These are phyloP conservation scores for Corythaixoides concolor DNA, from an alignment of 2,113 vertebrate species.

Conservation along the genomic window DNA sequence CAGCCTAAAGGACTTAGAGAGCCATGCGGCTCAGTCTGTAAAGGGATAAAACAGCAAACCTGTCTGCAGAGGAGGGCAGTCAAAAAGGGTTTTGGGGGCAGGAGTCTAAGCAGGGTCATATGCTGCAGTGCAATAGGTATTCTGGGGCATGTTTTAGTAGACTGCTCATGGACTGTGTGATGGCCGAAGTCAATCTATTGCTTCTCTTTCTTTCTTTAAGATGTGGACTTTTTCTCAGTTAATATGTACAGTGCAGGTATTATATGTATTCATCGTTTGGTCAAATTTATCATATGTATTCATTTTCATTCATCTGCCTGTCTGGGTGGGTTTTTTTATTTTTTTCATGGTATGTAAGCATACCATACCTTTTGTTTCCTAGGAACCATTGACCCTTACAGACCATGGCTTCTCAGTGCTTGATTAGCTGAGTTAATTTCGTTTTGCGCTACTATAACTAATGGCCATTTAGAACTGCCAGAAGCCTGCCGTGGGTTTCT, in stretches of 20 bases:
- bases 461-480: slow-evolving; percentile 36
- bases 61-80: neutral
- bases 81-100: neutral
- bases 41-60: neutral
- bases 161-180: neutral
- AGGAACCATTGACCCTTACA: neutral
- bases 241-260: neutral
- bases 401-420: neutral
- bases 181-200: neutral
- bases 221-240: neutral
- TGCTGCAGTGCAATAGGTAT: neutral
- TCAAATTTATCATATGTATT: neutral
- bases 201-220: neutral
- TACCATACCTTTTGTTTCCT: neutral
- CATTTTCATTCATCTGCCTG: neutral
- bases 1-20: neutral
- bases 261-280: neutral
- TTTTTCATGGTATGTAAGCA: neutral
- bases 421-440: slow-evolving; percentile 39
- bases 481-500: neutral
- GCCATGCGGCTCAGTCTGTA: neutral
- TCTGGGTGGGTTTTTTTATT: neutral
- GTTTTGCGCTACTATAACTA: slow-evolving; percentile 28
- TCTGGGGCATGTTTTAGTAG: fast-evolving
- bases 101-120: neutral